These are phyloP conservation scores for Allobates femoralis DNA, from an alignment of 2,797 vertebrate species.

Conservation along the genomic window DNA sequence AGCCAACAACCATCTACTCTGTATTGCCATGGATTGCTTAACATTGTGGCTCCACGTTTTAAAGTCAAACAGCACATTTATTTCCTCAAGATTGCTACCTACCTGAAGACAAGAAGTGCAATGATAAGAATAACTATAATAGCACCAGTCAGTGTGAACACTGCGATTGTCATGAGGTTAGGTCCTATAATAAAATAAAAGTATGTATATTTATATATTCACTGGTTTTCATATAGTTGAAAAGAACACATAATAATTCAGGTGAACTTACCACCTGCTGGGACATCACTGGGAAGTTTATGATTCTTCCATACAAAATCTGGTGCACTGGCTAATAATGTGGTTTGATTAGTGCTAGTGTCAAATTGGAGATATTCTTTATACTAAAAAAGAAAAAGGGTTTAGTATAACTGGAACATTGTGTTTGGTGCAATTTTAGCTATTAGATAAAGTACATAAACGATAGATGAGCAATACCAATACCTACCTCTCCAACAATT, in stretches of 20 bases:
- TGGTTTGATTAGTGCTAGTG: constrained; percentile 75
- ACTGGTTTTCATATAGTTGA: neutral
- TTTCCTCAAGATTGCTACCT: constrained; percentile 40
- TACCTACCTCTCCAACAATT: too few relatives aligned
- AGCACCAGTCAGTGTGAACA: constrained; percentile 85
- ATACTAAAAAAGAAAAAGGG: constrained; percentile 74
- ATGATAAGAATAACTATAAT: constrained; percentile 85
- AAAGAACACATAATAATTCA: neutral
- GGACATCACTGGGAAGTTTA: constrained; percentile 79
- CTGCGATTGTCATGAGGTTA: constrained; percentile 75
- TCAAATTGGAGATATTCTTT: constrained; percentile 80
- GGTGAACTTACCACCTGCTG: constrained; percentile 73
- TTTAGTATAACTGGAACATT: neutral
- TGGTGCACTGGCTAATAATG: neutral
- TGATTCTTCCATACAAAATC: constrained; percentile 80
- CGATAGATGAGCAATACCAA: too few relatives aligned
- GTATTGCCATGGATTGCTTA: too few relatives aligned
- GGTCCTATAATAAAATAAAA: constrained; percentile 65
- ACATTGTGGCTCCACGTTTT: too few relatives aligned
- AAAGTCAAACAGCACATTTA: neutral
- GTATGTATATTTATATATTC: neutral
- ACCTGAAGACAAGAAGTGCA: constrained; percentile 92
- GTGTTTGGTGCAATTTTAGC: too few relatives aligned
- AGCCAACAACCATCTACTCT: too few relatives aligned
- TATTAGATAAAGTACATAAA: too few relatives aligned